Evolutionary conservation across 2,888 invertebrate genomes (phyloP).

Genomic region (Teleogryllus oceanicus): DNA sequence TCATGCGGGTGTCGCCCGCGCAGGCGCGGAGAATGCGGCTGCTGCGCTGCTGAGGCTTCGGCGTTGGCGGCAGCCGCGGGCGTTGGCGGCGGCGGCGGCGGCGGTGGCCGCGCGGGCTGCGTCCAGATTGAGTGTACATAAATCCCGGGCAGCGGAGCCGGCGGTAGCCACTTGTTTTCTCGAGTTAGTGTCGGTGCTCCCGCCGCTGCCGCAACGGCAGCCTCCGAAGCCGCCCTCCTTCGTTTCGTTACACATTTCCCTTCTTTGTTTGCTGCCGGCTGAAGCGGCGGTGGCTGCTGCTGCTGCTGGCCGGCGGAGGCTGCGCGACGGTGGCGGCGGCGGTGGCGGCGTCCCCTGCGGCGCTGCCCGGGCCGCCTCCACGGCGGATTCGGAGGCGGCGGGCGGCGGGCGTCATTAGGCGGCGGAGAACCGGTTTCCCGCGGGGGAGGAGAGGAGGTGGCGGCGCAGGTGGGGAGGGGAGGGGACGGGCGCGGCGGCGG

Average conservation of each 20-base stretch:
- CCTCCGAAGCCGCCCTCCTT: not conserved
- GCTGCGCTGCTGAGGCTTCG: not conserved
- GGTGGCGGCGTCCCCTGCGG: not conserved
- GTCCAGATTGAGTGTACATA: not conserved
- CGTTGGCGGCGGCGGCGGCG: not conserved
- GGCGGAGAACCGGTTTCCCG: not conserved
- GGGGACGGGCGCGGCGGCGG: not conserved
- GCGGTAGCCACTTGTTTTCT: conserved; percentile 18
- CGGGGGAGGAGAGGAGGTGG: not conserved
- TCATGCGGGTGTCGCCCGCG: conserved; percentile 18
- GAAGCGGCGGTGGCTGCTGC: not conserved
- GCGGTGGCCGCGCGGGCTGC: not conserved
- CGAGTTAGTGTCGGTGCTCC: conserved; percentile 18
- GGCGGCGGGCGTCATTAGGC: not conserved
- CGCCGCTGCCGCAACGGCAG: not conserved
- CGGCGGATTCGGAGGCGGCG: conserved; percentile 18
- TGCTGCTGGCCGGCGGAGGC: not conserved
- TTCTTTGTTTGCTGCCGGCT: not conserved
- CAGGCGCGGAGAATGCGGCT: not conserved
- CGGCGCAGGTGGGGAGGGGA: conserved; percentile 18
- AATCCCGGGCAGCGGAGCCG: not conserved
- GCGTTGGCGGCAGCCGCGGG: not conserved
- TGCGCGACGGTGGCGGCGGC: not conserved
- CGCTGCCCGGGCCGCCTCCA: conserved; percentile 18
- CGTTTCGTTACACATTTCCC: conserved; percentile 18